Percentiles rank a stretch among this genome's conserved stretches.
These are phyloP conservation scores for Chelidonichthys spinosus DNA, from an alignment of 2,797 vertebrate species.

Conservation along the genomic window DNA sequence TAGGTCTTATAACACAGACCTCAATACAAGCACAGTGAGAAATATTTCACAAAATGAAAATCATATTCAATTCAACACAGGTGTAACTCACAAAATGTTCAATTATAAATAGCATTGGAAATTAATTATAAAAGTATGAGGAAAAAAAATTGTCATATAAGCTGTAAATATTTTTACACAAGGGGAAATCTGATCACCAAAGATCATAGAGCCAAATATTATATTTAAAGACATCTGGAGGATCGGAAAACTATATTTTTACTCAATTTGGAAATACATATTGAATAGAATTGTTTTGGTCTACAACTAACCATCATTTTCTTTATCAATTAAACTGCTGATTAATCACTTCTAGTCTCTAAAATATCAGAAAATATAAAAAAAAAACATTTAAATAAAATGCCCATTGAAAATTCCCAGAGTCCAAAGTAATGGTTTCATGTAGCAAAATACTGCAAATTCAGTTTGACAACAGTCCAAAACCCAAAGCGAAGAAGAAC, in stretches of 20 bases:
- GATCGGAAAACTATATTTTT: background rate
- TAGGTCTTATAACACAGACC: slow-evolving; percentile 1
- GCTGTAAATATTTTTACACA: slow-evolving; percentile 3
- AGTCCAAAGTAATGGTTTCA: background rate
- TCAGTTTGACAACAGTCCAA: slow-evolving; percentile 2
- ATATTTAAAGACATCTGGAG: slow-evolving; percentile 34
- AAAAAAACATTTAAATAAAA: slow-evolving; percentile 3
- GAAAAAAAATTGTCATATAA: slow-evolving; percentile 21
- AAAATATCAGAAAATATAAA: slow-evolving; percentile 17
- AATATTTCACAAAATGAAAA: slow-evolving; percentile 28
- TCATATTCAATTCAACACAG: slow-evolving; percentile 31
- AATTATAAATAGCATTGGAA: slow-evolving; percentile 44
- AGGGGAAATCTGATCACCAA: slow-evolving; percentile 19
- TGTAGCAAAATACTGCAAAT: slow-evolving; percentile 17
- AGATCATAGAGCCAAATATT: slow-evolving; percentile 21
- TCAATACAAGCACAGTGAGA: slow-evolving; percentile 34
- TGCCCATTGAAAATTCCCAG: background rate
- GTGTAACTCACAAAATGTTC: slow-evolving; percentile 35
- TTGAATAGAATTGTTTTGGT: background rate
- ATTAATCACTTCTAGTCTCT: background rate
- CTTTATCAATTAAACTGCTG: background rate
- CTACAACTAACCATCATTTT: background rate
- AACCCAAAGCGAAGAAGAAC: background rate
- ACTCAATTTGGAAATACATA: slow-evolving; percentile 15
- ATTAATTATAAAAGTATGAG: slow-evolving; percentile 30